Percentiles rank a stretch among this genome's conserved stretches.
phyloP scores from a whole-genome alignment of 2,113 vertebrate genomes.

The Archocentrus centrarchus region DNA sequence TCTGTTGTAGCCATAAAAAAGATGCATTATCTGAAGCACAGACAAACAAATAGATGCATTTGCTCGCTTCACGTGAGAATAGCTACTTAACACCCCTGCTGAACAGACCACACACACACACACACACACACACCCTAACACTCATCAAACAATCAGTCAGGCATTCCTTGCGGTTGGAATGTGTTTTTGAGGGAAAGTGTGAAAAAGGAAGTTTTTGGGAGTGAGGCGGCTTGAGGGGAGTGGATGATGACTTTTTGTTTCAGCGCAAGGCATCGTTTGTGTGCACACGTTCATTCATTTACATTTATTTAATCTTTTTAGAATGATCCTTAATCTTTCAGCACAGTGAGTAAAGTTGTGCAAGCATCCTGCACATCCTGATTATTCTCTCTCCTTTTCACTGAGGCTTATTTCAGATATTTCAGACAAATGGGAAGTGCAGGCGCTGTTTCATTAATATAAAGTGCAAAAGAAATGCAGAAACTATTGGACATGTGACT shows the following conservation, averaged over 20 bases:
- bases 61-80: slow-evolving; percentile 50
- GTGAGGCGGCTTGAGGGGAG: neutral
- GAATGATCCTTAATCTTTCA: neutral
- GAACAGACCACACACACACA: slow-evolving; percentile 69
- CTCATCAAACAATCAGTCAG: slow-evolving; percentile 58
- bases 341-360: neutral
- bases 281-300: neutral
- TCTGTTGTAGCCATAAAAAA: neutral
- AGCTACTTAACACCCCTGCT: slow-evolving; percentile 53
- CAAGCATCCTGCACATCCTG: neutral
- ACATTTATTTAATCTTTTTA: neutral
- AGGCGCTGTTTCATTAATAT: neutral
- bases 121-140: slow-evolving; percentile 8
- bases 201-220: slow-evolving; percentile 55
- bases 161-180: slow-evolving; percentile 68
- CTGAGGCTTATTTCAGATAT: neutral
- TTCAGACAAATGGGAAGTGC: neutral
- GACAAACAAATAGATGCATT: slow-evolving; percentile 40
- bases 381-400: neutral
- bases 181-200: slow-evolving; percentile 60
- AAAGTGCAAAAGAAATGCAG: neutral
- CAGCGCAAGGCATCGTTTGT: neutral
- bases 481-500: neutral
- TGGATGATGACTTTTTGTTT: neutral
- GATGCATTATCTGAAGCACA: slow-evolving; percentile 5